A percentile compares a stretch with the other conserved stretches of the same genome.
phyloP scores from a whole-genome alignment of 2,888 invertebrate species.

The Ephialtes manifestator region DNA sequence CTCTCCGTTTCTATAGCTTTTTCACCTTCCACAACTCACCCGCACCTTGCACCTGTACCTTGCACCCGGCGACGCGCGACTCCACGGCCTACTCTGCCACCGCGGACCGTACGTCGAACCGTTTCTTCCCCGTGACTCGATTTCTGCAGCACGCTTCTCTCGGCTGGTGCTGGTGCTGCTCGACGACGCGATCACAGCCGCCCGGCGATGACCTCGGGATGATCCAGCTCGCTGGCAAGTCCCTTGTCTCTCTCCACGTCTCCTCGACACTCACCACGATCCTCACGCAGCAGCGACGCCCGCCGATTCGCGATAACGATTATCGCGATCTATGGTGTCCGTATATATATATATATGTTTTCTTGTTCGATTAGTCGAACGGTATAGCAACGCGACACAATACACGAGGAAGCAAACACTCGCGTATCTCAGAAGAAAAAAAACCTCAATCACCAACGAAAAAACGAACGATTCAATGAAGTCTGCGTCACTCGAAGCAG shows the following conservation, averaged over 20 bases:
- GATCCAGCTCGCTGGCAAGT: slow-evolving; percentile 55
- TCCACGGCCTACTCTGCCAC: slow-evolving; percentile 46
- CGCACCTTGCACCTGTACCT: slow-evolving; percentile 69
- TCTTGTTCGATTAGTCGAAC: slow-evolving; percentile 1
- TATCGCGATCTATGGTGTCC: slow-evolving; percentile 43
- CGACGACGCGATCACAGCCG: slow-evolving; percentile 64
- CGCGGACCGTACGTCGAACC: slow-evolving; percentile 40
- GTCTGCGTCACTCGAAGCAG: slow-evolving; percentile 13
- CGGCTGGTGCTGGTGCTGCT: slow-evolving; percentile 55
- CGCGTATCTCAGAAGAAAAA: neutral
- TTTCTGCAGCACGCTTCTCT: slow-evolving; percentile 42
- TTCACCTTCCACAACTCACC: slow-evolving; percentile 37
- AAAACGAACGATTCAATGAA: neutral
- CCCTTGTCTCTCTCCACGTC: slow-evolving; percentile 38
- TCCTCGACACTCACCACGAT: slow-evolving; percentile 10
- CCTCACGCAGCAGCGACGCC: slow-evolving; percentile 18
- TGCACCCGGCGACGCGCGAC: slow-evolving; percentile 71
- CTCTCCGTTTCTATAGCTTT: slow-evolving; percentile 23
- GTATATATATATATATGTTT: slow-evolving; percentile 11
- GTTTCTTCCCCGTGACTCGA: slow-evolving; percentile 14
- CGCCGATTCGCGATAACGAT: slow-evolving; percentile 43
- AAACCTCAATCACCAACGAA: too few species aligned
- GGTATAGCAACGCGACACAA: slow-evolving; percentile 1
- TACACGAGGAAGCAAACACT: neutral
- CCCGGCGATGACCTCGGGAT: slow-evolving; percentile 67